Evolutionary conservation across 1,140 invertebrate genomes (phyloP).

Genomic region (Drosophila varians): DNA sequence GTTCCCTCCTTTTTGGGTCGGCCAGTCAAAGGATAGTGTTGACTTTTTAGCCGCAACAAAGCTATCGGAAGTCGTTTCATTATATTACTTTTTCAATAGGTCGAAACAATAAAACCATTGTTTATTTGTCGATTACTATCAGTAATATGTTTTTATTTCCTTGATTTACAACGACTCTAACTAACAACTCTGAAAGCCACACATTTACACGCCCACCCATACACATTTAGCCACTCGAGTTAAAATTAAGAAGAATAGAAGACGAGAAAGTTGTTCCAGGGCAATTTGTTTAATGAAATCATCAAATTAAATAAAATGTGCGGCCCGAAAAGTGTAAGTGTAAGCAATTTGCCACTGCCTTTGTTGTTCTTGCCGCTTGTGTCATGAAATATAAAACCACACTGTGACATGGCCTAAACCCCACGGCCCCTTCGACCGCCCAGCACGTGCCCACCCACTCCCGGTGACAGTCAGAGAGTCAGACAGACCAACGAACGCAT

Average conservation of each 20-base stretch:
- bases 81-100: not conserved
- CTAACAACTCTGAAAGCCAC: not conserved
- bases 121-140: no score
- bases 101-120: no score
- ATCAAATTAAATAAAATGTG: conserved; percentile 78
- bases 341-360: conserved; percentile 52
- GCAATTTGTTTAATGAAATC: conserved; percentile 78
- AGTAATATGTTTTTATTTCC: not conserved
- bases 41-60: not conserved
- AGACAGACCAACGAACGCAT: not conserved
- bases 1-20: conserved; percentile 41
- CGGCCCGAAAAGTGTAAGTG: conserved; percentile 62
- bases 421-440: not conserved
- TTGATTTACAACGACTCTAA: conserved; percentile 1
- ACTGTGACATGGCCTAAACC: conserved; percentile 47
- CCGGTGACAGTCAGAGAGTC: conserved; percentile 2
- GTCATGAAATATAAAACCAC: conserved; percentile 73
- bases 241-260: conserved; percentile 37
- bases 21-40: not conserved
- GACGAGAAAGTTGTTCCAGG: conserved; percentile 13
- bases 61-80: not conserved
- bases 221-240: conserved; percentile 17
- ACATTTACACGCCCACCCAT: not conserved
- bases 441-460: conserved; percentile 39
- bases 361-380: conserved; percentile 37